Evolutionary conservation across 2,113 vertebrate species (phyloP).

Genomic region (Petaurus breviceps): DNA sequence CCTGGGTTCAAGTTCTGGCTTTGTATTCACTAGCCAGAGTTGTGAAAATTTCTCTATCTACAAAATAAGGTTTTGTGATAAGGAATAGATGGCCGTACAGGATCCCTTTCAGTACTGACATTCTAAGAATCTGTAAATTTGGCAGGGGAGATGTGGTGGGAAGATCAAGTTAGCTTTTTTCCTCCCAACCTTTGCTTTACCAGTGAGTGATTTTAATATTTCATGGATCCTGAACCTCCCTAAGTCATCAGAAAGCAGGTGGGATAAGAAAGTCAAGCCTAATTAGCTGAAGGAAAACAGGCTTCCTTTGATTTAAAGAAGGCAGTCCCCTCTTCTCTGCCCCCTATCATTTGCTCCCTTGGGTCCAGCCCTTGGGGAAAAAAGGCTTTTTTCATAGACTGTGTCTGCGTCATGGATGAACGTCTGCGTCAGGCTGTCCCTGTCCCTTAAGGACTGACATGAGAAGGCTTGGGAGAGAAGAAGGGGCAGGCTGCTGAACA

Average conservation of each 20-base stretch:
- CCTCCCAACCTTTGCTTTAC: neutral
- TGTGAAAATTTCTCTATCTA: neutral
- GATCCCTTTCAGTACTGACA: neutral
- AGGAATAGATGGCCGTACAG: neutral
- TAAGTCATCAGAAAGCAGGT: neutral
- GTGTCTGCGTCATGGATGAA: conserved; percentile 15
- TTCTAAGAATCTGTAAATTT: neutral
- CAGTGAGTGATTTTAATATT: neutral
- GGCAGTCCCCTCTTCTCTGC: neutral
- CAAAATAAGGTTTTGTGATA: neutral
- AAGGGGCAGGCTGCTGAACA: neutral
- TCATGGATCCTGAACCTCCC: neutral
- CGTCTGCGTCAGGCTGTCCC: neutral
- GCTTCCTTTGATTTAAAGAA: neutral
- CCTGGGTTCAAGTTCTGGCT: neutral
- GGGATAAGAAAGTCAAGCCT: neutral
- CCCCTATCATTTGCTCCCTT: neutral
- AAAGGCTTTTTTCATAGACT: neutral
- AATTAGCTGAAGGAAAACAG: conserved; percentile 16
- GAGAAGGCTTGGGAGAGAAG: neutral
- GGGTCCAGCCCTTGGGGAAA: neutral
- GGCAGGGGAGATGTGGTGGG: neutral
- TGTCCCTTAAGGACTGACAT: neutral
- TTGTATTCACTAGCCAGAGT: neutral
- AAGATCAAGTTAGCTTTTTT: neutral